Evolutionary conservation across 35 echinoderm and acorn worm genomes (phyloP).

Genomic region (Heliocidaris erythrogramma): DNA sequence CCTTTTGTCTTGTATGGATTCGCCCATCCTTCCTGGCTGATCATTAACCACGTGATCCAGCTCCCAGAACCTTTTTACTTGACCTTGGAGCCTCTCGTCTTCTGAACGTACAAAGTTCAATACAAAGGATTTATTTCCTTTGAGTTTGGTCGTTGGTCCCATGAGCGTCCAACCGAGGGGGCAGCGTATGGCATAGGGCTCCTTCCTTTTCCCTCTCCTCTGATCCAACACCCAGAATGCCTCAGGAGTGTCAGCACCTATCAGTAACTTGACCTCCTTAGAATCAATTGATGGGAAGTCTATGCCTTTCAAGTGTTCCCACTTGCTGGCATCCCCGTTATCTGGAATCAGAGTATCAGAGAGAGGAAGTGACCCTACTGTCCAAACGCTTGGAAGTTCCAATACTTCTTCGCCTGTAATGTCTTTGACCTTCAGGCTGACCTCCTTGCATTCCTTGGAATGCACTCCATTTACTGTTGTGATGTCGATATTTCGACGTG

Average conservation of each 20-base stretch:
- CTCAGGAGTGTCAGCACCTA: too few species aligned
- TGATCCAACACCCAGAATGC: constrained; percentile 57
- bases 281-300: too few species aligned
- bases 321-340: constrained; percentile 23
- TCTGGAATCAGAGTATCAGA: background rate
- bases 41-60: constrained; percentile 32
- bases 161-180: constrained; percentile 57
- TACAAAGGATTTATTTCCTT: background rate
- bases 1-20: constrained; percentile 54
- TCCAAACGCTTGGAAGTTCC: constrained; percentile 50
- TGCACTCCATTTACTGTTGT: too few species aligned
- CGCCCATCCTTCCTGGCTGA: background rate
- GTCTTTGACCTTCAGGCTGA: background rate
- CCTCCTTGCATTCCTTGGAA: too few species aligned
- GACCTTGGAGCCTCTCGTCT: background rate
- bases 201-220: constrained; percentile 34
- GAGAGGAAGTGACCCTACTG: constrained; percentile 27
- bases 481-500: too few species aligned
- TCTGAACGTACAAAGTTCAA: background rate
- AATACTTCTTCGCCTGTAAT: background rate
- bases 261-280: too few species aligned
- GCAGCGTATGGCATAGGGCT: constrained; percentile 55
- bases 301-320: too few species aligned
- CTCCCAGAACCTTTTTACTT: constrained; percentile 43
- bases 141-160: background rate